Base-by-base conservation (phyloP, 2,113 vertebrate species). In the Collichthys lucidus region DNA sequence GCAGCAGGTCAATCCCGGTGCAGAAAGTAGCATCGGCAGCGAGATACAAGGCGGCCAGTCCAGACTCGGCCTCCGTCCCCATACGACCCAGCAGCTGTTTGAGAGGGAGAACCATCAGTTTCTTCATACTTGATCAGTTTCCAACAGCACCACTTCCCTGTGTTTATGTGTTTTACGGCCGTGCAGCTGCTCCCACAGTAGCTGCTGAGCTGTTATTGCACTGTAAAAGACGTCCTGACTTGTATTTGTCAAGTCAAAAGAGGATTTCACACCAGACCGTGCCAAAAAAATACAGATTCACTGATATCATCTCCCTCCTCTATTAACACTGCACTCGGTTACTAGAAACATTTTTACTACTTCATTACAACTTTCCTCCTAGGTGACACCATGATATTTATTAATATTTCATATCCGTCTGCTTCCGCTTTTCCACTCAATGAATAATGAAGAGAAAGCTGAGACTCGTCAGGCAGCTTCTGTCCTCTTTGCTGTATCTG, bases 11-110 rank as follows among this genome's bases (percentile, higher is more conserved):
- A 0, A 94, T 88, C 9, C 96, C 96, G 0, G 96, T 96, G 92
- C 95, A 97, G 91, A 96, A 97, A 9, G 92, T 95, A 3, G 95
- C 96, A 0, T 96, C 96, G 0, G 94, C 92, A 1, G 96, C 96
- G 17, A 97, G 92, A 81, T 92, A 97, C 16, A 96, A 61, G 0
- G 93, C 95, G 0, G 95, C 93, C 9, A 92, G 89, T 11, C 94
- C 96, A 31, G 94, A 94, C 69, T 97, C 96, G 0, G 83, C 91
- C 20, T 95, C 94, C 0, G 94, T 96, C 64, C 96, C 96, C 96
- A 97, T 96, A 0, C 94, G 94, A 52, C 96, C 96, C 75, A 97
- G 79, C 63, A 96, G 91, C 96, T 97, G 94, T 55, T 49, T 0
- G 69, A 55, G 24, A 24, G 35, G 42, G 26, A 52, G 55, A 26